phyloP scores from a whole-genome alignment of 92 coral and sea anemone species.

The Anthopleura xanthogrammica region DNA sequence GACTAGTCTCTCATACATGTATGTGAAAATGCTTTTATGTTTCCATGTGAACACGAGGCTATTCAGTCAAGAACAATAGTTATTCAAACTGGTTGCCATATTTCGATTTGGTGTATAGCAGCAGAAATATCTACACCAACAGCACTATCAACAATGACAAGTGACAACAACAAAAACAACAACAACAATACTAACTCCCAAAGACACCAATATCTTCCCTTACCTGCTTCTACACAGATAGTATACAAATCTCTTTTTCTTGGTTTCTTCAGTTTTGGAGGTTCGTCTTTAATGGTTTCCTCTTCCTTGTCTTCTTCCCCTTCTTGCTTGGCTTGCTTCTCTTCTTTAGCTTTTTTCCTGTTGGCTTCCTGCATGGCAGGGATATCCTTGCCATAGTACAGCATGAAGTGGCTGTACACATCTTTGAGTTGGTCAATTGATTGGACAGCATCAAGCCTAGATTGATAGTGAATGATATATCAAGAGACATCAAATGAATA shows the following conservation, averaged over 20 bases:
- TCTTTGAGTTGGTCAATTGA: slow-evolving; percentile 92
- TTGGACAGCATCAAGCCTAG: slow-evolving; percentile 85
- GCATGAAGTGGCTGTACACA: slow-evolving; percentile 93
- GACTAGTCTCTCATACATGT: no score
- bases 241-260: slow-evolving; percentile 86
- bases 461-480: neutral
- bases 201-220: neutral
- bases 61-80: no score
- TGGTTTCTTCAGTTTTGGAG: slow-evolving; percentile 89
- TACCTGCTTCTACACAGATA: slow-evolving; percentile 92
- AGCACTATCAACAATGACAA: neutral
- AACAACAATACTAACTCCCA: neutral
- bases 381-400: slow-evolving; percentile 92
- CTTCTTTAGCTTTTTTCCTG: slow-evolving; percentile 58
- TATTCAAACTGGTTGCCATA: no score
- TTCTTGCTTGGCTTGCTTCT: slow-evolving; percentile 41
- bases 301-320: slow-evolving; percentile 52
- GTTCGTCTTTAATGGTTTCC: slow-evolving; percentile 39
- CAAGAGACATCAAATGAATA: no score
- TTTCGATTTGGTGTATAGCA: no score
- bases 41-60: no score
- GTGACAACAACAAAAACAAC: no score
- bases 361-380: slow-evolving; percentile 91
- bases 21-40: no score
- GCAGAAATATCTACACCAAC: neutral